Evolutionary conservation across 2,888 invertebrate genomes (phyloP).

Genomic region (Trachelus stipa): DNA sequence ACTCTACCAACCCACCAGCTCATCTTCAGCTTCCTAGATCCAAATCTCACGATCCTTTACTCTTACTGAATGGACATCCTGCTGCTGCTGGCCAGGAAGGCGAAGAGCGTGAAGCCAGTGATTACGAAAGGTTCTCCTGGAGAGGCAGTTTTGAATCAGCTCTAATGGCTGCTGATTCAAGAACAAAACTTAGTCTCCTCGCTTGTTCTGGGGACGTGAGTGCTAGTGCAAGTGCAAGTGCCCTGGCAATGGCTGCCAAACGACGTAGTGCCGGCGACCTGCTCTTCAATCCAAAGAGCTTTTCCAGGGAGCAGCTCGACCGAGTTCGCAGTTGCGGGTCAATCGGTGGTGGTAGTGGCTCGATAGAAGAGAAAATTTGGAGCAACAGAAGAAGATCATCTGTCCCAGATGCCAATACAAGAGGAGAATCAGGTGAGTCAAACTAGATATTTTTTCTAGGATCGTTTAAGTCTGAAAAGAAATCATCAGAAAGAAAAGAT

Average conservation of each 20-base stretch:
- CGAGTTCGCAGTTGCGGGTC: conserved; percentile 85
- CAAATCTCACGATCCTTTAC: conserved; percentile 82
- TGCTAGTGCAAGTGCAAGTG: conserved; percentile 73
- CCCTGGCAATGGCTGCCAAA: conserved; percentile 78
- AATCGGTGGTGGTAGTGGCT: conserved; percentile 76
- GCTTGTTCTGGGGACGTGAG: conserved; percentile 70
- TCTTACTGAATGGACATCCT: conserved; percentile 64
- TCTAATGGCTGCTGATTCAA: conserved; percentile 85
- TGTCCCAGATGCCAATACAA: conserved; percentile 62
- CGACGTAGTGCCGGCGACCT: conserved; percentile 87
- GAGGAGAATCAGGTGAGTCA: conserved; percentile 58
- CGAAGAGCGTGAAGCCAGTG: conserved; percentile 77
- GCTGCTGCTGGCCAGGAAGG: conserved; percentile 52
- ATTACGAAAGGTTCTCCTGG: conserved; percentile 92
- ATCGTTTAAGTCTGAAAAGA: background rate
- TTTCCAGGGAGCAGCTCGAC: conserved; percentile 81
- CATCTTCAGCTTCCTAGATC: conserved; percentile 77
- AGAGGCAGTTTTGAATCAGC: conserved; percentile 94
- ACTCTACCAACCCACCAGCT: conserved; percentile 69
- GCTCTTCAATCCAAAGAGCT: conserved; percentile 81
- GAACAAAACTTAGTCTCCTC: conserved; percentile 78
- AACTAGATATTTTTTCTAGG: background rate
- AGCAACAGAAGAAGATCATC: conserved; percentile 62
- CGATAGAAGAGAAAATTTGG: conserved; percentile 64
- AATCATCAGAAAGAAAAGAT: too few relatives aligned